Conservation (phyloP, 2,888 invertebrate species). For the Hartigia nigra region DNA sequence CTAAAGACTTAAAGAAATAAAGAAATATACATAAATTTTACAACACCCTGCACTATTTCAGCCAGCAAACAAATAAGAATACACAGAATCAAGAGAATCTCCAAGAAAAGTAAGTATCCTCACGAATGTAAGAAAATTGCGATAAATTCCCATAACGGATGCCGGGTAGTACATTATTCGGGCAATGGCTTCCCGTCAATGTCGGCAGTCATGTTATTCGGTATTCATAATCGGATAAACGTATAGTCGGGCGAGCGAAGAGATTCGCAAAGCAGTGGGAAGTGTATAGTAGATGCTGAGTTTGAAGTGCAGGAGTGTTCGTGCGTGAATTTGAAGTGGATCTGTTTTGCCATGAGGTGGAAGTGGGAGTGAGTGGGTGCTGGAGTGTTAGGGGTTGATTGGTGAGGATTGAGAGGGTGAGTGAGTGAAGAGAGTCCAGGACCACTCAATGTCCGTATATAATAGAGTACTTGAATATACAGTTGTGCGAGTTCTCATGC, state of each 20-base stretch:
- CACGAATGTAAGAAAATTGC: background rate
- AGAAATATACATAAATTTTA: no score
- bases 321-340: background rate
- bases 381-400: background rate
- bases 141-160: background rate
- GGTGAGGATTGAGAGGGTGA: background rate
- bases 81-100: background rate
- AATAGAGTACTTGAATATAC: constrained; percentile 15
- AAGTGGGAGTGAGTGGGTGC: background rate
- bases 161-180: background rate
- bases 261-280: background rate
- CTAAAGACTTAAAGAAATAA: background rate
- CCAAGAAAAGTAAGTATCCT: background rate
- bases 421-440: constrained; percentile 5
- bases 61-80: background rate
- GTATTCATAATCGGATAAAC: background rate
- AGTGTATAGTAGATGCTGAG: background rate
- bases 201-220: background rate
- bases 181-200: background rate
- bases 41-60: background rate
- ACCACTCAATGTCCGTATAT: constrained; percentile 8
- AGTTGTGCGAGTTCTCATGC: constrained; percentile 32
- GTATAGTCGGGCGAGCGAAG: background rate
- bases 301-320: background rate
- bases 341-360: background rate